phyloP scores from a whole-genome alignment of 2,797 vertebrate genomes.

The Triplophysa yarkandensis region DNA sequence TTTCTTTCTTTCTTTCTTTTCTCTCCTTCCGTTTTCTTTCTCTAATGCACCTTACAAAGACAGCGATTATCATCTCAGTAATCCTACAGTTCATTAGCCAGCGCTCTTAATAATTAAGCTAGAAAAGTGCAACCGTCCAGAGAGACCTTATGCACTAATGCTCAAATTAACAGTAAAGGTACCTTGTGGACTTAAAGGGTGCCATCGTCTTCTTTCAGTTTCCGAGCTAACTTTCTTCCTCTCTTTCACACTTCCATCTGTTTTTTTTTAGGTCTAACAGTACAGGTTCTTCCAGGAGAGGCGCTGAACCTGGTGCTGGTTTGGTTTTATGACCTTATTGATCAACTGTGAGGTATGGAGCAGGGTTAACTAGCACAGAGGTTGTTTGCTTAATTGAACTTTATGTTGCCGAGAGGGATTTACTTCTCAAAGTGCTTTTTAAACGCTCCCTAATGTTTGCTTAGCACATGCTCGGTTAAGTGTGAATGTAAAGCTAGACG shows the following conservation, averaged over 20 bases:
- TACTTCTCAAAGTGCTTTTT: constrained; percentile 57
- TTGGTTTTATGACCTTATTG: constrained; percentile 57
- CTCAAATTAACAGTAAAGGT: constrained; percentile 66
- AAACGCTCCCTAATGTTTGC: constrained; percentile 60
- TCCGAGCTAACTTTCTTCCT: not conserved
- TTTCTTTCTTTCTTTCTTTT: constrained; percentile 21
- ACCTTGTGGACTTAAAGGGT: constrained; percentile 57
- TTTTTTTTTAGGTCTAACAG: constrained; percentile 21
- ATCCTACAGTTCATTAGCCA: constrained; percentile 75
- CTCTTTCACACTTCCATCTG: not conserved
- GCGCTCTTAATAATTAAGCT: constrained; percentile 69
- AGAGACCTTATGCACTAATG: constrained; percentile 64
- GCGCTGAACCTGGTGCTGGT: constrained; percentile 37
- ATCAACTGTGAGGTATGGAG: constrained; percentile 56
- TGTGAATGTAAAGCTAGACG: constrained; percentile 40
- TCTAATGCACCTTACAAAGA: constrained; percentile 70
- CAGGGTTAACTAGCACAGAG: constrained; percentile 59
- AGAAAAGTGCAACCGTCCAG: constrained; percentile 60
- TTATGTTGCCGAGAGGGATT: constrained; percentile 60
- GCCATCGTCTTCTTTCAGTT: constrained; percentile 26
- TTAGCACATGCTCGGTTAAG: constrained; percentile 26
- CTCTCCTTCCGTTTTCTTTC: constrained; percentile 15
- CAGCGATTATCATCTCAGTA: constrained; percentile 73
- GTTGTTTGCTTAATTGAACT: constrained; percentile 64
- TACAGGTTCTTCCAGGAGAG: not conserved